Percentiles rank a stretch among this genome's conserved stretches.
Evolutionary conservation across 1,140 invertebrate genomes (phyloP).

Genomic region (Ostrea edulis): DNA sequence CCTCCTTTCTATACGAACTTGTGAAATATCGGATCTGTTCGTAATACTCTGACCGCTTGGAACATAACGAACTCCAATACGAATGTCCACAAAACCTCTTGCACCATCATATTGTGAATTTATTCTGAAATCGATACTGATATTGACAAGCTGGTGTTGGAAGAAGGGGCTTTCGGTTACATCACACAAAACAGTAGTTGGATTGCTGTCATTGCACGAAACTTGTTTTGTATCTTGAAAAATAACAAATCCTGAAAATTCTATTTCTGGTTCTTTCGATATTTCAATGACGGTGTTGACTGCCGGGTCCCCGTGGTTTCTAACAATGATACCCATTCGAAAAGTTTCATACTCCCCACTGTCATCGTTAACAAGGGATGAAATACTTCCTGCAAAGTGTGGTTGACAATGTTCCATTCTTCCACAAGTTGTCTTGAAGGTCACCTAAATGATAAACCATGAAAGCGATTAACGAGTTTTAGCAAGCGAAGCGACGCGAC

Average conservation of each 20-base stretch:
- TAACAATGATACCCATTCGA: neutral
- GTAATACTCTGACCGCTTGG: neutral
- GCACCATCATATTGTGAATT: neutral
- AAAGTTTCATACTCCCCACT: neutral
- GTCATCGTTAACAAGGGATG: neutral
- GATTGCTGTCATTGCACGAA: neutral
- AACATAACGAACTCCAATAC: neutral
- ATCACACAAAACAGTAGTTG: neutral
- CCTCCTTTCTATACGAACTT: neutral
- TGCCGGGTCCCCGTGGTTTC: neutral
- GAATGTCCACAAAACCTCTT: neutral
- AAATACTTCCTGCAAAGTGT: neutral
- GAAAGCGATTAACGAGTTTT: too few species aligned
- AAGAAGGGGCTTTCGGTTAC: neutral
- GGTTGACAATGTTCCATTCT: neutral
- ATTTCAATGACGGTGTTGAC: neutral
- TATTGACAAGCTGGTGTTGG: neutral
- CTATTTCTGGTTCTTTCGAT: neutral
- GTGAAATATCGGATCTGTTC: neutral
- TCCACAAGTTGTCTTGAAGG: neutral
- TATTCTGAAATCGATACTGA: neutral
- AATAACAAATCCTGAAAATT: neutral
- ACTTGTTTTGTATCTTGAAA: neutral
- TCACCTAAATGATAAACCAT: constrained; percentile 1
- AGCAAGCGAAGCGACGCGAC: too few species aligned